phyloP scores from a whole-genome alignment of 2,888 invertebrate species.

The Phortica magna region DNA sequence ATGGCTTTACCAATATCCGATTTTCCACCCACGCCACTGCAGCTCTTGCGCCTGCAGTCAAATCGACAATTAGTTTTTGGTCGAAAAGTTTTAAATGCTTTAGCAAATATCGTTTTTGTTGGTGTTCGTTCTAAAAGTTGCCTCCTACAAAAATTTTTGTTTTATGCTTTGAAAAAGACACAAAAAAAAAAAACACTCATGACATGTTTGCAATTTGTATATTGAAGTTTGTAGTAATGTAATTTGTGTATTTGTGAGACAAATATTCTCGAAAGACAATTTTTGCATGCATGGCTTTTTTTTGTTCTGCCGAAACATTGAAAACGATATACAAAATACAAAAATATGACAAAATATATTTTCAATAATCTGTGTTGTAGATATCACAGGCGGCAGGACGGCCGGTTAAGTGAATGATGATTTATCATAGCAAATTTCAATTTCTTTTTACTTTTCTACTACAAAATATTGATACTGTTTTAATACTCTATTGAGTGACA shows the following conservation, averaged over 20 bases:
- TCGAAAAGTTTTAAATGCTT: constrained; percentile 33
- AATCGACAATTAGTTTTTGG: constrained; percentile 31
- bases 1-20: constrained; percentile 25
- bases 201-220: constrained; percentile 24
- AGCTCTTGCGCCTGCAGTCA: neutral
- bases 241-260: constrained; percentile 24
- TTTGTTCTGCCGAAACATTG: neutral
- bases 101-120: constrained; percentile 19
- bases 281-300: neutral
- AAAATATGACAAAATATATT: neutral
- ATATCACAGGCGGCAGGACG: neutral
- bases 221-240: constrained; percentile 19
- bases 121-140: constrained; percentile 7
- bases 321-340: neutral
- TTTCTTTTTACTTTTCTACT: neutral
- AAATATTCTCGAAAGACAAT: neutral
- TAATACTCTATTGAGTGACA: too few species aligned
- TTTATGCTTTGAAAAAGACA: neutral
- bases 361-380: neutral
- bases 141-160: neutral
- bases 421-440: neutral
- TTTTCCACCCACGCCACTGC: neutral
- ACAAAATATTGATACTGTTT: too few species aligned
- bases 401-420: neutral
- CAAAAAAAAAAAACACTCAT: neutral